A percentile compares a stretch with the other conserved stretches of the same genome.
Evolutionary conservation across 2,113 vertebrate genomes (phyloP).

Genomic region (Eonycteris spelaea): DNA sequence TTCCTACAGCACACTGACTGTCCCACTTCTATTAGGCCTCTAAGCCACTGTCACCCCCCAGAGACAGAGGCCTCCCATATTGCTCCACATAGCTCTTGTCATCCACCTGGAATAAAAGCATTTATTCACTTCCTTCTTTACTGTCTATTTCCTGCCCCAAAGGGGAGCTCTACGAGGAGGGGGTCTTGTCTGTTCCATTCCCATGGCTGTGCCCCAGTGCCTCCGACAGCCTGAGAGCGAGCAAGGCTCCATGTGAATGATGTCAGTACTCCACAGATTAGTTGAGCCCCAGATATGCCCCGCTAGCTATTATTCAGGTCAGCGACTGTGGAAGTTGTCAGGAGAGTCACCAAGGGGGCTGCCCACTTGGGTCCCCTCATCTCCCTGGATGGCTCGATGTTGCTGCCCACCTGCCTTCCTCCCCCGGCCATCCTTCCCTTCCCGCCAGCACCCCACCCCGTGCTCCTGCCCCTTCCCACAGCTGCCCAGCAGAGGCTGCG

Average conservation of each 20-base stretch:
- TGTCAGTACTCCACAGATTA: background rate
- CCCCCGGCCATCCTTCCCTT: background rate
- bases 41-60: fast-evolving
- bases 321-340: background rate
- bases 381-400: background rate
- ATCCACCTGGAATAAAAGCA: background rate
- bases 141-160: too few relatives aligned
- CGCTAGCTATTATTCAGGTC: background rate
- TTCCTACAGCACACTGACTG: too few relatives aligned
- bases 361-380: background rate
- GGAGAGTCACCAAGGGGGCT: background rate
- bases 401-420: background rate
- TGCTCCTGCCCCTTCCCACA: background rate
- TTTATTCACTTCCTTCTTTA: background rate
- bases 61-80: background rate
- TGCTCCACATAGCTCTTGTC: background rate
- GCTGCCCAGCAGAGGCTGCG: too few relatives aligned
- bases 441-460: background rate
- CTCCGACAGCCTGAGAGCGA: background rate
- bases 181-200: background rate
- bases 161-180: background rate
- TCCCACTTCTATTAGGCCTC: background rate
- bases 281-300: background rate
- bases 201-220: background rate
- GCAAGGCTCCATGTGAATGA: background rate